Conservation (phyloP, 2,113 vertebrate genomes). For the Oreotrochilus melanogaster region DNA sequence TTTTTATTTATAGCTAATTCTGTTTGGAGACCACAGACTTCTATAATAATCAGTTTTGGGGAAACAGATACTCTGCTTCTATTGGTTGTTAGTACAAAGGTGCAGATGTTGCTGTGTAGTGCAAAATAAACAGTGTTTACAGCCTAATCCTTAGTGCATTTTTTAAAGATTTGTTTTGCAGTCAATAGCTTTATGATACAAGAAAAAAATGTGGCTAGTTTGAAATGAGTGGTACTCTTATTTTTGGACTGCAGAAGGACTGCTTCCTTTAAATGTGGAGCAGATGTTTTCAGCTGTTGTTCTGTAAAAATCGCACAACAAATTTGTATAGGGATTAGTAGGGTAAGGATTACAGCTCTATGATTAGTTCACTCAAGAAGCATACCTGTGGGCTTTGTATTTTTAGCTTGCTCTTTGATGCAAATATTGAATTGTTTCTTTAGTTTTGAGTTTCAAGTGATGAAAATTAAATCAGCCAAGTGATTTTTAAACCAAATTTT, state of each 20-base stretch:
- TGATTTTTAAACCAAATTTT: not conserved
- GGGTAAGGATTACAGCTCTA: not conserved
- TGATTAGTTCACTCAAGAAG: not conserved
- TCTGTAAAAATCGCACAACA: not conserved
- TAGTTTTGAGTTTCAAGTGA: not conserved
- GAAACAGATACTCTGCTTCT: not conserved
- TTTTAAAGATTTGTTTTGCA: not conserved
- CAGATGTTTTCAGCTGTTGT: not conserved
- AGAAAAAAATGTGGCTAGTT: not conserved
- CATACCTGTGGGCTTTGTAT: not conserved
- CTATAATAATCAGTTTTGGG: not conserved
- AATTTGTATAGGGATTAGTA: not conserved
- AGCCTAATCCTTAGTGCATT: not conserved
- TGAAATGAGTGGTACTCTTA: not conserved
- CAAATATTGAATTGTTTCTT: rapidly evolving
- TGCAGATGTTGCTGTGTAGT: not conserved
- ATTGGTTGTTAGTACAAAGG: not conserved
- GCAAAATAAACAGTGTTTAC: not conserved
- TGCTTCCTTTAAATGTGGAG: not conserved
- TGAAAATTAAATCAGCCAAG: not conserved
- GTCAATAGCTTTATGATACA: not conserved
- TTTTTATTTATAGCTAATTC: not conserved
- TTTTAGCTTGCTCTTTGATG: not conserved
- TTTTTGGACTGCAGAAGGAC: not conserved
- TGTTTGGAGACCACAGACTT: not conserved